Conservation (phyloP, 2,888 invertebrate species). For the Mythimna loreyi region DNA sequence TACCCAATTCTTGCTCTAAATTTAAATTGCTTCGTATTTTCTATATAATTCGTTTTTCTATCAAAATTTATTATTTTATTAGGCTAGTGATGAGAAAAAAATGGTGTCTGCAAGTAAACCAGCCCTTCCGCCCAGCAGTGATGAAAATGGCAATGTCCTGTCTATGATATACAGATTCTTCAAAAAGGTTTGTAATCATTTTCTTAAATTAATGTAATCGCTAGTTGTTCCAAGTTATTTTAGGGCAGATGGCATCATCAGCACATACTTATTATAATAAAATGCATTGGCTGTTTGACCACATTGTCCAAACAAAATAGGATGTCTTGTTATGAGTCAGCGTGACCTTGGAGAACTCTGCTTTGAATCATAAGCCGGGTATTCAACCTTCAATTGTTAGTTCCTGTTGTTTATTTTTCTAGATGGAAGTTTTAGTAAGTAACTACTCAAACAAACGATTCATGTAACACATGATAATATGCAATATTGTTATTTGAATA, state of each 20-base stretch:
- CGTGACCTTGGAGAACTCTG: constrained; percentile 71
- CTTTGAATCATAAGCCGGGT: constrained; percentile 73
- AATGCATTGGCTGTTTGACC: constrained; percentile 31
- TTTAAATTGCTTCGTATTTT: neutral
- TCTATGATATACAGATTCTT: constrained; percentile 91
- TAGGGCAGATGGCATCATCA: constrained; percentile 40
- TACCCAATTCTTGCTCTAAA: neutral
- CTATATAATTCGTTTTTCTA: neutral
- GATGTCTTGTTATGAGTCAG: constrained; percentile 73
- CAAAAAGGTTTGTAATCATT: constrained; percentile 89
- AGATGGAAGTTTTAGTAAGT: constrained; percentile 13
- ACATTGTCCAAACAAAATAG: constrained; percentile 67
- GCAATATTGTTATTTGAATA: constrained; percentile 17
- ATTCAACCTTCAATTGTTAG: constrained; percentile 72
- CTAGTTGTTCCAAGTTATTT: constrained; percentile 31
- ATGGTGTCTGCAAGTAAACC: constrained; percentile 86
- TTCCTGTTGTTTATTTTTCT: constrained; percentile 49
- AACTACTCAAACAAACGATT: constrained; percentile 1
- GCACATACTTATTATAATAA: constrained; percentile 25
- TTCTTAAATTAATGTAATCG: constrained; percentile 1
- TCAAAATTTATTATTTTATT: constrained; percentile 17
- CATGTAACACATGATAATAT: constrained; percentile 11
- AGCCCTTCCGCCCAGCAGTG: constrained; percentile 83
- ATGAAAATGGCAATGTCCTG: constrained; percentile 89
- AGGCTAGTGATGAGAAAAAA: constrained; percentile 80